Evolutionary conservation across 1,140 invertebrate genomes (phyloP), one percentile per base, ranked within the genome.

Genomic region (Meloidogyne chitwoodi): DNA sequence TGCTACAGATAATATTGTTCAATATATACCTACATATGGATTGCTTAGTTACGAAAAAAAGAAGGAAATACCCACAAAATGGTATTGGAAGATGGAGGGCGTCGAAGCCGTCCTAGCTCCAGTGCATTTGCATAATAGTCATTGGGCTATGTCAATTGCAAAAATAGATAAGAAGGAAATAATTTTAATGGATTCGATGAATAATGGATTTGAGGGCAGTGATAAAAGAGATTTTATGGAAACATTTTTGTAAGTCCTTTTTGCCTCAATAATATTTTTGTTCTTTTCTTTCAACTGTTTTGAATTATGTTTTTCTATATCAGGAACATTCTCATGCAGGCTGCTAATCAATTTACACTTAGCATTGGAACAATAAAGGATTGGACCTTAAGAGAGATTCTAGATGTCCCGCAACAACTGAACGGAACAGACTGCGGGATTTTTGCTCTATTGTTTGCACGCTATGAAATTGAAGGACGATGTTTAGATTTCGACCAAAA

Each of bases 101-200:
- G 38, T 44, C 5, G 44, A 76, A 34, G 27, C 8, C 24, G 27
- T 76, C 14, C n/a, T 76, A 8, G 75, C 61, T 5, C 75, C 75
- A 1, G 75, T 66, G 16, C 75, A 76, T 26, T 34, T 76, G 4
- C 62, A 76, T 48, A 29, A 34, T 1, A 74, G 64, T 34, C 75
- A 76, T 27, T 76, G 75, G 75, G 75, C 67, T 0, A 76, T 70
- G 66, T 34, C 44, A 4, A 22, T 76, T 12, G 24, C 68, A 22
- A 56, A 56, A 22, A 63, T 71, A 10, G 2, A 16, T 8, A 71
- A 64, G 29, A 68, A 65, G 27, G 6, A 41, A 11, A 16, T 76
- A 5, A 64, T 44, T 14, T 6, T 76, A 44, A 62, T 76, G 67
- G 75, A 76, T 27, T 76, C 75, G 1, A 72, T 76, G 68, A 76